phyloP scores from a whole-genome alignment of 2,797 vertebrate genomes.

The Parambassis ranga region DNA sequence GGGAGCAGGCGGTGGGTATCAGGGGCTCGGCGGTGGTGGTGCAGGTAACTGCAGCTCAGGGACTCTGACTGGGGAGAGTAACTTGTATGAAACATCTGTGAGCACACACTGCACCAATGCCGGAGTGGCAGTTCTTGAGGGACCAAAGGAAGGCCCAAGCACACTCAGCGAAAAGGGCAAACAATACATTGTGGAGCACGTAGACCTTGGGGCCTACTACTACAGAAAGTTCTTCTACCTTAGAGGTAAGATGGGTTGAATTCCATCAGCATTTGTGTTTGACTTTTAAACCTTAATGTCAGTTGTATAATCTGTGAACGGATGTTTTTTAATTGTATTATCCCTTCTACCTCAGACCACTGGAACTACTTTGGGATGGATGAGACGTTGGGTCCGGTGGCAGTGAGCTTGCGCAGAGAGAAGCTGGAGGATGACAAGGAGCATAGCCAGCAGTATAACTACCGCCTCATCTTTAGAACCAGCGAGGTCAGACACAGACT shows the following conservation, averaged over 20 bases:
- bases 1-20: constrained; percentile 75
- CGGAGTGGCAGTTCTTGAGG: constrained; percentile 93
- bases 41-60: constrained; percentile 79
- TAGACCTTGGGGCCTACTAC: constrained; percentile 95
- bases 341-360: constrained; percentile 83
- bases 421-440: constrained; percentile 96
- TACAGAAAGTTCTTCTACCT: constrained; percentile 95
- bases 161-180: constrained; percentile 89
- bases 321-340: background rate
- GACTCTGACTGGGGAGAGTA: constrained; percentile 82
- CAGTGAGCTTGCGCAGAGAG: constrained; percentile 93
- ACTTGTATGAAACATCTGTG: constrained; percentile 88
- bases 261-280: background rate
- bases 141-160: constrained; percentile 89
- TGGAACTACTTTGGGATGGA: constrained; percentile 98
- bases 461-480: constrained; percentile 94
- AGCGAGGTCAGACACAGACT: constrained; percentile 87
- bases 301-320: background rate
- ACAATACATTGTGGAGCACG: constrained; percentile 94
- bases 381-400: constrained; percentile 92
- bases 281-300: background rate
- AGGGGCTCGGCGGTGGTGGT: constrained; percentile 45
- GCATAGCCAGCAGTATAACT: constrained; percentile 92
- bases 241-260: constrained; percentile 83
- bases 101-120: constrained; percentile 93